Evolutionary conservation across 2,113 vertebrate species (phyloP).

Genomic region (Sceloporus undulatus): DNA sequence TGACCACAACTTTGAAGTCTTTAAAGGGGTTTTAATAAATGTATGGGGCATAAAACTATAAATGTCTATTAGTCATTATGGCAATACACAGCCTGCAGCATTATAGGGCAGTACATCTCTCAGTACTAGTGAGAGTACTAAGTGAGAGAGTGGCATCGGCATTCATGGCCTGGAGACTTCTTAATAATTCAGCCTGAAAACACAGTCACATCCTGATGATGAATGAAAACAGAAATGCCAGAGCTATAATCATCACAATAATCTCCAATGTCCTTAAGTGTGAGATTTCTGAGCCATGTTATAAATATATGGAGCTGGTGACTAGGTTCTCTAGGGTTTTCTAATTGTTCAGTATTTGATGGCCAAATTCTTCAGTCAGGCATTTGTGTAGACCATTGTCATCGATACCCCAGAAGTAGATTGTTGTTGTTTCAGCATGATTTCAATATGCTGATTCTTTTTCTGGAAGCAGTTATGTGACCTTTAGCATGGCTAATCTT

Average conservation of each 20-base stretch:
- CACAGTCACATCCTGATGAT: not conserved
- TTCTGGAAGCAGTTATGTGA: not conserved
- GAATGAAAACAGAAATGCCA: not conserved
- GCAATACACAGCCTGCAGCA: too few relatives aligned
- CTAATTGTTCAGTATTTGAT: not conserved
- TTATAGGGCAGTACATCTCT: too few relatives aligned
- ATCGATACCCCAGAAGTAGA: not conserved
- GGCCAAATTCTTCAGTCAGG: not conserved
- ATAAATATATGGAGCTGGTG: not conserved
- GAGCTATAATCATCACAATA: not conserved
- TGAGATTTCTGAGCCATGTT: not conserved
- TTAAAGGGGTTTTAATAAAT: too few relatives aligned
- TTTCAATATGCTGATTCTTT: not conserved
- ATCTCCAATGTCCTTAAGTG: not conserved
- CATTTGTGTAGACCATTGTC: not conserved
- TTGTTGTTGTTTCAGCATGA: not conserved
- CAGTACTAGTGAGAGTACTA: too few relatives aligned
- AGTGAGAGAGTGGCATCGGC: too few relatives aligned
- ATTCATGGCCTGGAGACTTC: not conserved
- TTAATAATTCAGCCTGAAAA: not conserved
- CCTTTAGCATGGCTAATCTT: not conserved
- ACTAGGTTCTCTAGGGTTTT: not conserved
- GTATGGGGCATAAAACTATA: too few relatives aligned
- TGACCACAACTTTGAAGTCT: too few relatives aligned
- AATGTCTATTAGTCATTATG: too few relatives aligned